A percentile compares a stretch with the other conserved stretches of the same genome.
These are phyloP conservation scores for Neopipo cinnamomea DNA, from an alignment of 2,113 vertebrate genomes.

Conservation along the genomic window DNA sequence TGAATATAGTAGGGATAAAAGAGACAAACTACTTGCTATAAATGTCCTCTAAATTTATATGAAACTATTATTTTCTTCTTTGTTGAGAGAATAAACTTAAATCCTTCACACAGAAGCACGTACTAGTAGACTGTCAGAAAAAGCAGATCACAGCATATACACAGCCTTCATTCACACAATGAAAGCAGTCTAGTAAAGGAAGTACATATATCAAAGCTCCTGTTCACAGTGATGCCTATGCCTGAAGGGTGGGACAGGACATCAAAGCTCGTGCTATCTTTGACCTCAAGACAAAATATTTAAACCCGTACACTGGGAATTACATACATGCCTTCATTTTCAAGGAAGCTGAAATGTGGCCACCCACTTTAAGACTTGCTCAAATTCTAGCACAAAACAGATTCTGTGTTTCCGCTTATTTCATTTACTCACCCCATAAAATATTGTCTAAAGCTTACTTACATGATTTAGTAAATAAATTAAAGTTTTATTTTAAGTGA, in stretches of 20 bases:
- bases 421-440: not conserved
- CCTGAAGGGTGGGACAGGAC: not conserved
- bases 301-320: not conserved
- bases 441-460: not conserved
- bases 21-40: not conserved
- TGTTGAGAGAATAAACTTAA: not conserved
- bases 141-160: not conserved
- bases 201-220: not conserved
- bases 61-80: not conserved
- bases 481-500: not conserved
- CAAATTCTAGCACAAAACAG: not conserved
- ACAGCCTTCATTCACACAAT: not conserved
- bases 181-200: not conserved
- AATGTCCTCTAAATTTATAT: not conserved
- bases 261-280: not conserved
- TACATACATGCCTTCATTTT: not conserved
- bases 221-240: not conserved
- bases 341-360: not conserved
- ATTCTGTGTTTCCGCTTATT: not conserved
- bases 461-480: not conserved
- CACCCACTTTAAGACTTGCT: not conserved
- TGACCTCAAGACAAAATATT: not conserved
- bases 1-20: not conserved
- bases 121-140: not conserved
- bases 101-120: not conserved